These are phyloP conservation scores for Odocoileus virginianus DNA, from an alignment of 2,113 vertebrate species.

Conservation along the genomic window DNA sequence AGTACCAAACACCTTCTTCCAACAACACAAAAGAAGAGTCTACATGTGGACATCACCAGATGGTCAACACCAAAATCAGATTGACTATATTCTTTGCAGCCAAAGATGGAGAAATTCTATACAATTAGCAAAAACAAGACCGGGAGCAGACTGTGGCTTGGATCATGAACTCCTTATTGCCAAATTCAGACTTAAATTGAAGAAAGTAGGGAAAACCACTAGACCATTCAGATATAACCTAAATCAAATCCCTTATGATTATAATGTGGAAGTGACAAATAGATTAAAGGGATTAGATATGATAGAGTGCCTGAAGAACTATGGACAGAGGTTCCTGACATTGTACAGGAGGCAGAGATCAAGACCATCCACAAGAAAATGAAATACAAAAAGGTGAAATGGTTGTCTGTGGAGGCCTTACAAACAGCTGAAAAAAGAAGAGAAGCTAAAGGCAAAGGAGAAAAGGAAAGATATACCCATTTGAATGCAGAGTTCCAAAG, in stretches of 20 bases:
- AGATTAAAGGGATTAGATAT: not conserved
- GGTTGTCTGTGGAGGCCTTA: fast-evolving
- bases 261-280: not conserved
- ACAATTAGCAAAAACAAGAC: not conserved
- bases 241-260: not conserved
- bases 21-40: not conserved
- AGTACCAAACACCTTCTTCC: not conserved
- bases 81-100: not conserved
- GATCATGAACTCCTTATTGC: not conserved
- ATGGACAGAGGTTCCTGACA: not conserved
- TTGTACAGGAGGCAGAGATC: not conserved
- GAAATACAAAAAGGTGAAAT: not conserved
- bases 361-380: not conserved
- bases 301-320: not conserved
- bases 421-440: not conserved
- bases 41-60: not conserved
- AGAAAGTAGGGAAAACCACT: not conserved
- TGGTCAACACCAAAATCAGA: not conserved
- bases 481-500: not conserved
- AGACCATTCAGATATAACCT: not conserved
- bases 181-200: not conserved
- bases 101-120: not conserved
- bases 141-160: fast-evolving
- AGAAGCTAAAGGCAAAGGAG: not conserved
- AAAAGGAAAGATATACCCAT: not conserved